Base-by-base conservation (phyloP, 1,140 invertebrate species). In the Pogonomyrmex californicus region DNA sequence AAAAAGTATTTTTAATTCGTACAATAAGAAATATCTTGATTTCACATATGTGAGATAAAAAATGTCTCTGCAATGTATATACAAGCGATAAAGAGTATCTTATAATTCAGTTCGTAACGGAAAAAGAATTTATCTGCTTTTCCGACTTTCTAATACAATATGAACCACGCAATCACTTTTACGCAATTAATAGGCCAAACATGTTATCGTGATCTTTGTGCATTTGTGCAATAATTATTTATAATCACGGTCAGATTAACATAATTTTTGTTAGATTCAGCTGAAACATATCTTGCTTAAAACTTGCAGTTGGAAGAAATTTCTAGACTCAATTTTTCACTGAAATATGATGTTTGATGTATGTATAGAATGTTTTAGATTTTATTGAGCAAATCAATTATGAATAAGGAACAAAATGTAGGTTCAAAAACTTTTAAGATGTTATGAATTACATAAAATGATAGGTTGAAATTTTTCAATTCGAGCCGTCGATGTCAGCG, bases 221-320 rank as follows among this genome's bases (percentile, higher is more conserved):
- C 6, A 78, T 65, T 78, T 78, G 23, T 79, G 62, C 33, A 51
- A 79, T 68, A 68, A 47, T 44, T n/a, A 23, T 9, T n/a, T n/a
- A n/a, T 1, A 79, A 65, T 41, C n/a, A 12, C 6, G n/a, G n/a
- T n/a, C n/a, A 10, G n/a, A 79, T 79, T 66, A 51, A 41, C 12
- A 41, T 14, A 41, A 79, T 79, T 63, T 49, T 63, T 23, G 23
- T 10, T 60, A 38, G 5, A 47, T 82, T 70, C 41, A 78, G 4
- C 5, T 1, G 36, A 66, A 51, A 70, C 33, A 63, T 56, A 30
- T 77, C 79, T 85, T 10, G 68, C 1, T 51, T 51, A 62, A 38
- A 23, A 81, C 23, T 71, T 78, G 9, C 17, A 36, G 47, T 62
- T 58, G 5, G 38, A 12, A 58, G 10, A 56, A 17, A 14, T 17